Base-by-base conservation (phyloP, 2,113 vertebrate genomes). In the Numida meleagris region DNA sequence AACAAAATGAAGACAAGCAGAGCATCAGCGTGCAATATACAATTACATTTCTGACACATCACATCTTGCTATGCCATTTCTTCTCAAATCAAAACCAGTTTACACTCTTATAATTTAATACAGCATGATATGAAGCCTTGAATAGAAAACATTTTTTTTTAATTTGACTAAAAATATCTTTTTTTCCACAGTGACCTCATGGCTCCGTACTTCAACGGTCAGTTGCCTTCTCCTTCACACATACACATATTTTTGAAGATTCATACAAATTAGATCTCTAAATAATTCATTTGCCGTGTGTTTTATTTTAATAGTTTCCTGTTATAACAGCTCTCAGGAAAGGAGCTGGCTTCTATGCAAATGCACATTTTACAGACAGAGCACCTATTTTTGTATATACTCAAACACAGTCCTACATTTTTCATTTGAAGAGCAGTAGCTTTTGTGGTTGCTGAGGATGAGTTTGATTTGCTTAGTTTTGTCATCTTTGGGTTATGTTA, bases 51-150 rank as follows among this genome's bases (percentile, higher is more conserved):
- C 85, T 95, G 88, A 76, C 82, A 91, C 3, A 25, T 70, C 3
- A 1, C 75, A 80, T 87, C 85, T 89, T 91, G 72, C 62, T 57
- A 33, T 76, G 62, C 68, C 76, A 34, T 66, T 25, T 91, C 67
- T 86, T 93, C 61, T 73, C 82, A 93, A 89, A 82, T 94, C 82
- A 73, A 63, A 93, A 85, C 24, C n/a, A 66, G n/a, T 48, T 94
- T 91, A 91, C 63, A 80, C 63, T 82, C 71, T 81, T 74, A n/a
- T 33, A 65, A 82, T 92, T 84, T 77, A 91, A 82, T 66, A 89
- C 9, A 85, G 36, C 45, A 62, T 86, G 62, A 85, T 82, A 66
- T 34, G 31, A 91, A 82, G n/a, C 72, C 75, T 53, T 72, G 59
- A 92, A 66, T 43, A 84, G 51, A 85, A 82, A 51, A 12, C 31